Base-by-base conservation (phyloP, 2,113 vertebrate genomes). In the Rhinolophus sinicus region DNA sequence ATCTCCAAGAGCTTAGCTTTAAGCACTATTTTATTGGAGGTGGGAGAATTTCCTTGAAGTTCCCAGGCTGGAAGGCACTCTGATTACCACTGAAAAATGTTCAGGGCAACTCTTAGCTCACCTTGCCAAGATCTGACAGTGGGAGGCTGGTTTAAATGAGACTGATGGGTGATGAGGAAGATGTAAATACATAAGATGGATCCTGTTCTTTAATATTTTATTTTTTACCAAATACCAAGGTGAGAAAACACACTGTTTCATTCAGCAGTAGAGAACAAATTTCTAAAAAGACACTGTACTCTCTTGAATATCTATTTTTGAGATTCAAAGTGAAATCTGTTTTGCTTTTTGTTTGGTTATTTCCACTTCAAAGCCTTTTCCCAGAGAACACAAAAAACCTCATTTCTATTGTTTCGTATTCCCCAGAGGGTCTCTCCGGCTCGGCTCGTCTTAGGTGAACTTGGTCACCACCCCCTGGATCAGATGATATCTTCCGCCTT, bases 341-440 rank as follows among this genome's bases (percentile, higher is more conserved):
- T 93, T 76, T 92, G 72, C 18, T 62, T 78, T 75, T 73, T 91
- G 77, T 95, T 94, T 77, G 50, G 58, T 62, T 96, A 64, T 91
- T 94, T 72, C 18, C 30, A 90, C 89, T 97, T 97, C 93, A 93
- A 78, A 97, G 96, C 18, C 80, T 33, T 82, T 82, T n/a, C 40
- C 40, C n/a, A 52, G 77, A 75, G 86, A 67, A 76, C 88, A 90
- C 40, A 70, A 69, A 78, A 30, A 77, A 73, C 44, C 14, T 93
- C 21, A 62, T 21, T 77, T 78, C 91, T 70, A 58, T 88, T 96
- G 94, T 96, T 90, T 69, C 6, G 2, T 30, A 18, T 70, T 96
- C 94, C 90, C 94, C 33, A 88, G 95, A 93, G 88, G 70, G 5
- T 38, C 84, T 86, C 78, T 54, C 15, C 54, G 62, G 69, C 13